phyloP scores from a whole-genome alignment of 2,113 vertebrate genomes.

The Forbesichthys agassizii region DNA sequence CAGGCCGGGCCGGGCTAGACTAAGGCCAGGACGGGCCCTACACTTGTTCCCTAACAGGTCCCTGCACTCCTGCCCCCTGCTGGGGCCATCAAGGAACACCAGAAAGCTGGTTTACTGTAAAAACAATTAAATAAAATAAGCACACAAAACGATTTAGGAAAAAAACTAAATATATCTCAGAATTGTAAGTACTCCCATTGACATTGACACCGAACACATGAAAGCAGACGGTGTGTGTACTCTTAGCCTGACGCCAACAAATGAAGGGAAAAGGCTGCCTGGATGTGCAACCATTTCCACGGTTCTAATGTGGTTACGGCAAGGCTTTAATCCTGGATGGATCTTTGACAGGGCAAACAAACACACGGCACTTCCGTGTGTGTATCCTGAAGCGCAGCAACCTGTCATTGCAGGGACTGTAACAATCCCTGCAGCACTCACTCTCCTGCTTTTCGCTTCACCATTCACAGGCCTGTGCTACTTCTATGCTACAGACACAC shows the following conservation, averaged over 20 bases:
- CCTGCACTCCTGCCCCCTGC: constrained; percentile 70
- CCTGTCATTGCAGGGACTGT: constrained; percentile 66
- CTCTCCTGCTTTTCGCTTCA: constrained; percentile 1
- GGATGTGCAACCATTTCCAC: constrained; percentile 49
- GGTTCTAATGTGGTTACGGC: constrained; percentile 67
- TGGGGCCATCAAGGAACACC: constrained; percentile 54
- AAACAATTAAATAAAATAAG: not conserved
- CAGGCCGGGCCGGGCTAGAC: constrained; percentile 61
- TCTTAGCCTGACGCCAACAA: constrained; percentile 54
- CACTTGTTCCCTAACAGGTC: constrained; percentile 41
- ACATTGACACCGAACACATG: not conserved
- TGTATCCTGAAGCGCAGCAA: constrained; percentile 46
- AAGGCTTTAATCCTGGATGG: constrained; percentile 62
- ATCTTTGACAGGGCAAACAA: constrained; percentile 66
- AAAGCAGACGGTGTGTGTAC: constrained; percentile 27
- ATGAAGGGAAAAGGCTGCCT: constrained; percentile 55
- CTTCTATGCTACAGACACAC: constrained; percentile 22
- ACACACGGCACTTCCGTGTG: constrained; percentile 56
- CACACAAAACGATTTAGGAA: no score
- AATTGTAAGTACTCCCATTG: no score
- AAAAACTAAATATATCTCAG: no score
- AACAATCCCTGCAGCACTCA: constrained; percentile 33
- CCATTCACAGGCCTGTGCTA: constrained; percentile 26
- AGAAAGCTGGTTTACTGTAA: not conserved
- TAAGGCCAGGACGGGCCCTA: constrained; percentile 38